These are phyloP conservation scores for Phlogophora meticulosa DNA, from an alignment of 2,888 invertebrate genomes.

Conservation along the genomic window DNA sequence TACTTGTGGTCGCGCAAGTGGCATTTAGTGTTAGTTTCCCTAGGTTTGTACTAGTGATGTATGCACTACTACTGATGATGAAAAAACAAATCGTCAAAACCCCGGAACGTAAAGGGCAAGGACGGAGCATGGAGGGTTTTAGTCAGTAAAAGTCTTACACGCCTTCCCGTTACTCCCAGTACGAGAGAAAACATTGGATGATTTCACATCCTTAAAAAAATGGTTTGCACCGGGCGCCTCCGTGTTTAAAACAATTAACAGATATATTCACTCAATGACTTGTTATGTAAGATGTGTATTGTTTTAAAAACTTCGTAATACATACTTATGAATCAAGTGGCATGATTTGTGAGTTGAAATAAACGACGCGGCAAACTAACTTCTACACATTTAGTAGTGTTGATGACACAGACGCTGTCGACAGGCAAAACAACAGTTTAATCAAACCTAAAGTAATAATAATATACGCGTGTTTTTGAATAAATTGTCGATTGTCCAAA, in stretches of 20 bases:
- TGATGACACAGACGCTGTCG: conserved; percentile 7
- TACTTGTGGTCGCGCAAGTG: too few species aligned
- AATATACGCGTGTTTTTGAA: conserved; percentile 5
- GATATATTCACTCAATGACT: background rate
- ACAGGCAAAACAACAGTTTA: conserved; percentile 33
- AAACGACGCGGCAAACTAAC: background rate
- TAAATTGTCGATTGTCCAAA: background rate
- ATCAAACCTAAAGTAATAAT: conserved; percentile 6
- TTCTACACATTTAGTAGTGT: conserved; percentile 3
- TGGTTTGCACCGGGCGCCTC: too few species aligned
- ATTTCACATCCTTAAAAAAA: too few species aligned
- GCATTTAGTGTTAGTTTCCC: too few species aligned
- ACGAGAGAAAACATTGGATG: too few species aligned
- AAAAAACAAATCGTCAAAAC: too few species aligned
- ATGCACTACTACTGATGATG: too few species aligned
- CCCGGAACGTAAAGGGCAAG: too few species aligned
- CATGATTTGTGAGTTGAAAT: background rate
- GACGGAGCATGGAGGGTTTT: too few species aligned
- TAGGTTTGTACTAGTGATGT: too few species aligned
- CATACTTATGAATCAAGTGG: background rate
- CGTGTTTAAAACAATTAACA: conserved; percentile 9
- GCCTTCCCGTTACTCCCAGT: too few species aligned
- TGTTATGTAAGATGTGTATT: background rate
- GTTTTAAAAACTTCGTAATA: conserved; percentile 3
- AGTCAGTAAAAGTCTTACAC: too few species aligned